These are phyloP conservation scores for Coelopa pilipes DNA, from an alignment of 2,888 invertebrate species.

Conservation along the genomic window DNA sequence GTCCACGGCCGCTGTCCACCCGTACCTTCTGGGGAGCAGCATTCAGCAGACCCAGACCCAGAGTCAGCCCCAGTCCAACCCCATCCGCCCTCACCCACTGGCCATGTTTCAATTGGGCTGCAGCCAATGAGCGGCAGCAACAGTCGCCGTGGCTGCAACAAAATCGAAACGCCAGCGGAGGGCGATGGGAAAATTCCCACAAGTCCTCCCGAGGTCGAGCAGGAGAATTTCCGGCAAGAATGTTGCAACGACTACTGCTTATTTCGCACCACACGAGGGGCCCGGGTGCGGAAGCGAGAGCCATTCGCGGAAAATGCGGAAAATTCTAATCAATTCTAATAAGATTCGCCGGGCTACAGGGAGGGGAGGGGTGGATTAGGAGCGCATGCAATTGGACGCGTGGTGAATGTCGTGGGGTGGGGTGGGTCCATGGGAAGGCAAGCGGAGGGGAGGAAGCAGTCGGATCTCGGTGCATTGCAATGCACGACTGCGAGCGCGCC, in stretches of 20 bases:
- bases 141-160: too few relatives aligned
- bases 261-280: neutral
- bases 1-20: too few relatives aligned
- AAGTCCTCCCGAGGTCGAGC: too few relatives aligned
- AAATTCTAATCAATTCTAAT: slow-evolving; percentile 1
- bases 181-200: too few relatives aligned
- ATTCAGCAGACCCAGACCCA: too few relatives aligned
- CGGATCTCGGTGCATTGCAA: too few relatives aligned
- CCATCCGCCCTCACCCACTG: too few relatives aligned
- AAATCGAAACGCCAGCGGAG: too few relatives aligned
- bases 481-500: neutral
- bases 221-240: neutral
- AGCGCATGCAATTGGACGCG: neutral
- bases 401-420: neutral
- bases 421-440: neutral
- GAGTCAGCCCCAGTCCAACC: too few relatives aligned
- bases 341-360: neutral
- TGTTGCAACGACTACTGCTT: neutral
- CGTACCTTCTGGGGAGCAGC: too few relatives aligned
- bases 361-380: neutral
- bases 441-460: neutral
- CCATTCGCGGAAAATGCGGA: slow-evolving; percentile 7
- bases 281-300: neutral
- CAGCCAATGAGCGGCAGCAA: too few relatives aligned
- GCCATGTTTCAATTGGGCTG: too few relatives aligned